Base-by-base conservation (phyloP, 2,113 vertebrate species). In the Podarcis raffonei region DNA sequence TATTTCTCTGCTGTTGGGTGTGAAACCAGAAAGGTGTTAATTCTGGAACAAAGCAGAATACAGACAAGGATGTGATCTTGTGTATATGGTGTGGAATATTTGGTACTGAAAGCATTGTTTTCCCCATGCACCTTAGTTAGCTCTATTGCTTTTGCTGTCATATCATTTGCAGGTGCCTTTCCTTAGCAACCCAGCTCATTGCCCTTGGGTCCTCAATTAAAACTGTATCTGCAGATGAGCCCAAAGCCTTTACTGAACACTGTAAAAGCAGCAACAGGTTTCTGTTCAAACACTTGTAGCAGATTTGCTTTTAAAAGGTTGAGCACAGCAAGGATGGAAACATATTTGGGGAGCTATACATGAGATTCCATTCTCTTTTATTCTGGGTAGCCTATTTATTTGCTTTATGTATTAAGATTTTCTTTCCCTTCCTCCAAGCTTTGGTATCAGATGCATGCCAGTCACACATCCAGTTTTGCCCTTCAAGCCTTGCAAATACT, bases 171-270 rank as follows among this genome's bases (percentile, higher is more conserved):
- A 69, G 37, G 62, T 78, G 39, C 18, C 39, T 79, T 66, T 80
- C 74, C 37, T n/a, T 11, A 53, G 25, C 42, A 86, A 86, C 48
- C 48, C 84, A 4, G 13, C 30, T 79, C 76, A 79, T 9, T 69
- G 12, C 39, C 65, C 76, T 53, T 78, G 62, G 39, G 85, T 16
- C 30, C 65, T 86, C 85, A 80, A 69, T 79, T 86, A 48, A 86
- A 84, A 68, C 68, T 76, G 12, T 3, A 3, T 35, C 39, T 16
- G 39, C 65, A 68, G 65, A 35, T 77, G 65, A 32, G 75, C 62
- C 62, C 62, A 86, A 42, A 74, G 48, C 48, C 32, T 11, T 83
- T 83, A 48, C n/a, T 74, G n/a, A 35, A 74, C 35, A 57, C 8
- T 72, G 39, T n/a, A 8, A 57, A 53, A 74, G 42, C 48, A 57